phyloP scores from a whole-genome alignment of 1,140 invertebrate species.

The Aphidius gifuensis region DNA sequence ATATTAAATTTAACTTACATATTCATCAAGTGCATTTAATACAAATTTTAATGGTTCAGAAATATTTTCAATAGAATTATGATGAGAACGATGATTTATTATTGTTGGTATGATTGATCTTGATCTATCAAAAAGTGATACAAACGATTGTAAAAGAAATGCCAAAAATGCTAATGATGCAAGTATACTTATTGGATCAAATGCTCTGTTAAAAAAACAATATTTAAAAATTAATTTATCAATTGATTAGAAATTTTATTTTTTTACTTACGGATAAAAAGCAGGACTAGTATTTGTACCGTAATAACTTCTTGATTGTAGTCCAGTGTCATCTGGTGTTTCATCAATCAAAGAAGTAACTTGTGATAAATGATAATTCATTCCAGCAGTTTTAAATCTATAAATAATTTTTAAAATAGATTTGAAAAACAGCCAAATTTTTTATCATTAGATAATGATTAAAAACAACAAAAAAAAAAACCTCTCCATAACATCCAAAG shows the following conservation, averaged over 20 bases:
- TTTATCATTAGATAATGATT: too few relatives aligned
- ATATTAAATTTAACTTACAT: constrained; percentile 35
- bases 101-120: constrained; percentile 47
- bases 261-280: constrained; percentile 41
- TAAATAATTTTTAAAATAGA: background rate
- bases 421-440: too few relatives aligned
- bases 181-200: constrained; percentile 51
- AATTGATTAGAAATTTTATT: constrained; percentile 8
- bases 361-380: background rate
- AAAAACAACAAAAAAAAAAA: too few relatives aligned
- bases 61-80: constrained; percentile 20
- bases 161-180: constrained; percentile 53
- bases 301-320: constrained; percentile 43
- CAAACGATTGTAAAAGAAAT: constrained; percentile 51
- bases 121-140: constrained; percentile 48
- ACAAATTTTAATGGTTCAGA: constrained; percentile 36
- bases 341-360: constrained; percentile 1
- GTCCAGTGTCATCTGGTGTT: constrained; percentile 15
- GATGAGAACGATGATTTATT: constrained; percentile 36
- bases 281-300: constrained; percentile 31
- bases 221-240: background rate
- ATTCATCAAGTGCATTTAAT: constrained; percentile 42
- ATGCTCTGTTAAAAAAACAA: constrained; percentile 36
- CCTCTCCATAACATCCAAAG: constrained; percentile 3
- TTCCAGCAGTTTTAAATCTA: constrained; percentile 11